Conservation (phyloP, 2,113 vertebrate species). For the Onychostruthus taczanowskii region DNA sequence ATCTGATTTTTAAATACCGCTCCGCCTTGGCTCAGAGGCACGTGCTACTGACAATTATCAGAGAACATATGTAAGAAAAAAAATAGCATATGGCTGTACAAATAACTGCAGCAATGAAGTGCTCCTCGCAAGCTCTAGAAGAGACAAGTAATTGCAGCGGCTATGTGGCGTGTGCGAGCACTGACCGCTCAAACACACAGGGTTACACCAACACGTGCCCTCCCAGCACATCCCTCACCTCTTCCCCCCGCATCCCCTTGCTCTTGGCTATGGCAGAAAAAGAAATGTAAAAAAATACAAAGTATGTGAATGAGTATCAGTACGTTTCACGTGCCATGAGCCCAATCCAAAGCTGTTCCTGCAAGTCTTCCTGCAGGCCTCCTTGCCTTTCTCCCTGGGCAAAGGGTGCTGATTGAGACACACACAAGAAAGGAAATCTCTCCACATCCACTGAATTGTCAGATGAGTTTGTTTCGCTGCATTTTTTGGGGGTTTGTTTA, state of each 20-base stretch:
- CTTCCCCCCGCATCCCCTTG: neutral
- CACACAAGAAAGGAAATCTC: neutral
- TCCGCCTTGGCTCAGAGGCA: neutral
- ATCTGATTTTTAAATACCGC: conserved; percentile 13
- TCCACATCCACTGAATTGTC: rapidly evolving
- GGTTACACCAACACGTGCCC: rapidly evolving
- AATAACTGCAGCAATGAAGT: neutral
- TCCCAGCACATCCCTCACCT: neutral
- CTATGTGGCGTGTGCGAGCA: rapidly evolving
- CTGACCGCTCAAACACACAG: rapidly evolving
- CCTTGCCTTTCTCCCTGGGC: neutral
- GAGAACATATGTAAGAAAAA: conserved; percentile 40
- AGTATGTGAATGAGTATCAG: neutral
- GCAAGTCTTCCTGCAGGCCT: neutral
- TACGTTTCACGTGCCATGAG: rapidly evolving
- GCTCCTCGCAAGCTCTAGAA: neutral
- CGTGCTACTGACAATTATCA: conserved; percentile 42
- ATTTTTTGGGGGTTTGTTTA: rapidly evolving
- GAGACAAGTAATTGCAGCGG: neutral
- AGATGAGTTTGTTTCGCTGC: rapidly evolving
- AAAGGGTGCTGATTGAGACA: rapidly evolving
- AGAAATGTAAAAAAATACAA: neutral
- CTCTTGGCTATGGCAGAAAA: neutral
- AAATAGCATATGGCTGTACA: conserved; percentile 31
- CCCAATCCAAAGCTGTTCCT: neutral